These are phyloP conservation scores for Charina bottae DNA, from an alignment of 2,113 vertebrate species.

Conservation along the genomic window DNA sequence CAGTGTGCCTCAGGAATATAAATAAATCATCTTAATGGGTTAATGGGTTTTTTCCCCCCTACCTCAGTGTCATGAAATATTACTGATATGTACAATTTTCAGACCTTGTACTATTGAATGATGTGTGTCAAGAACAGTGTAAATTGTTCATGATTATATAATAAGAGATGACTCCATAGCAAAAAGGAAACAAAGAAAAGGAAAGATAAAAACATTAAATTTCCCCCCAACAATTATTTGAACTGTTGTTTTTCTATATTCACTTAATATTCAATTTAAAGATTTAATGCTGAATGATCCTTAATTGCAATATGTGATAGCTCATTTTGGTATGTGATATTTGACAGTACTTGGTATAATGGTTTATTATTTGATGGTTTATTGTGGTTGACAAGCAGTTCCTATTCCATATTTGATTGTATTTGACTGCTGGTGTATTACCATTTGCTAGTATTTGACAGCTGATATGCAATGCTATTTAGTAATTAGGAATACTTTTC, in stretches of 20 bases:
- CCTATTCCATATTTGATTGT: neutral
- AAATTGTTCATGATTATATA: neutral
- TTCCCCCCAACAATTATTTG: neutral
- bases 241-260: neutral
- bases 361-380: neutral
- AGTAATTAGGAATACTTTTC: neutral
- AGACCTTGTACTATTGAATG: neutral
- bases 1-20: constrained; percentile 2
- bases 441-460: neutral
- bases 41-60: constrained; percentile 7
- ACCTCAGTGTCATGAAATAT: constrained; percentile 12
- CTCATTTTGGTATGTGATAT: neutral
- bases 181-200: neutral
- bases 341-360: neutral
- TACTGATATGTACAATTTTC: constrained; percentile 8
- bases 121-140: neutral
- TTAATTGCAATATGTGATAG: neutral
- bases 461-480: neutral
- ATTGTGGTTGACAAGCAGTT: neutral
- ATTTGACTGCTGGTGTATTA: neutral
- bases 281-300: neutral
- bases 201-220: neutral
- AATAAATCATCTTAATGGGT: constrained; percentile 30
- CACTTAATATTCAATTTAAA: neutral
- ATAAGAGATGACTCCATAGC: neutral